These are phyloP conservation scores for Ostrea edulis DNA, from an alignment of 1,140 invertebrate genomes.

Conservation along the genomic window DNA sequence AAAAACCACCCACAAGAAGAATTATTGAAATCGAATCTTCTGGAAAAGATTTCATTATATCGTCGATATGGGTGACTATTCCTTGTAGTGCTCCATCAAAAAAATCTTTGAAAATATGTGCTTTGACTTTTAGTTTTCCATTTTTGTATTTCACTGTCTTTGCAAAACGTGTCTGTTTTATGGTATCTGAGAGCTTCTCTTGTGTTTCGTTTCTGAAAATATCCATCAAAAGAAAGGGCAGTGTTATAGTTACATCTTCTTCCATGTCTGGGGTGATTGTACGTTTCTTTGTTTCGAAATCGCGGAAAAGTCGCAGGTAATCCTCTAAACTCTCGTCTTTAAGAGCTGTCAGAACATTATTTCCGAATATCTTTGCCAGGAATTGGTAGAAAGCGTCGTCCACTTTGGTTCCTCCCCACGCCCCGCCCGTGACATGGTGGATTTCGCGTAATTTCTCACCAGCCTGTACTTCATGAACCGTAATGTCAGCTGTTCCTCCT, in stretches of 20 bases:
- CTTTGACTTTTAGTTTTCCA: slow-evolving; percentile 48
- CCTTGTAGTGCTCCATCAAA: slow-evolving; percentile 48
- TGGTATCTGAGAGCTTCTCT: slow-evolving; percentile 19
- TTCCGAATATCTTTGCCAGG: slow-evolving; percentile 51
- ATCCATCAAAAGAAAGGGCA: slow-evolving; percentile 43
- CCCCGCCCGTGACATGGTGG: slow-evolving; percentile 58
- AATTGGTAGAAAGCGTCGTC: slow-evolving; percentile 58
- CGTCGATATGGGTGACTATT: slow-evolving; percentile 44
- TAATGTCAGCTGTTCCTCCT: slow-evolving; percentile 64
- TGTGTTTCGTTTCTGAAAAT: not conserved
- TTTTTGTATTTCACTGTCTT: not conserved
- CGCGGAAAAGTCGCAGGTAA: slow-evolving; percentile 45
- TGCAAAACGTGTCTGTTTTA: slow-evolving; percentile 42
- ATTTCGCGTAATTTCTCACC: too few relatives aligned
- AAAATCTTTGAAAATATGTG: slow-evolving; percentile 45
- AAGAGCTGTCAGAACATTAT: slow-evolving; percentile 43
- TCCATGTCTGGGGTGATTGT: slow-evolving; percentile 45
- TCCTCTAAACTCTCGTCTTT: slow-evolving; percentile 32
- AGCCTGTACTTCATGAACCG: too few relatives aligned
- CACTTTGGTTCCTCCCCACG: slow-evolving; percentile 63
- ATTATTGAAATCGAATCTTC: too few relatives aligned
- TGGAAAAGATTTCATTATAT: slow-evolving; percentile 41
- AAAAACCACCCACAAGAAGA: too few relatives aligned
- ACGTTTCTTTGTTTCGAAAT: slow-evolving; percentile 59
- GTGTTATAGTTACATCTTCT: slow-evolving; percentile 34